These are phyloP conservation scores for Patella pellucida DNA, from an alignment of 2,888 invertebrate species.

Conservation along the genomic window DNA sequence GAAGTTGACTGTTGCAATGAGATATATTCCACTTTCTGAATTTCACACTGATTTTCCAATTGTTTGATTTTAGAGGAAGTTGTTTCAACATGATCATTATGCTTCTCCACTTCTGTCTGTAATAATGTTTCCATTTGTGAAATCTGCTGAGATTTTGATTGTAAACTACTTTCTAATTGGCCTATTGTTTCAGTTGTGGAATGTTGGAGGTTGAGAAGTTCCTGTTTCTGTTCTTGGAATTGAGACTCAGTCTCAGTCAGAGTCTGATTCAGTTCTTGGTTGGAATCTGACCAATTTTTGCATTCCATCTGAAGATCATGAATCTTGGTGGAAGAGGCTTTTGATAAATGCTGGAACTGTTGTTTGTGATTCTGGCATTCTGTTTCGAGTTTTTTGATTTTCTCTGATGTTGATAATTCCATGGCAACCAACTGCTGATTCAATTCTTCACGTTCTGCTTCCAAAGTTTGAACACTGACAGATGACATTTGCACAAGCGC, in stretches of 20 bases:
- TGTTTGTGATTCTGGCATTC: conserved; percentile 13
- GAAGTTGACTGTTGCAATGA: conserved; percentile 1
- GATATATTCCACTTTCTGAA: conserved; percentile 4
- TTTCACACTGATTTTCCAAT: neutral
- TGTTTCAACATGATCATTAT: too few species aligned
- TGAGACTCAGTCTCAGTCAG: neutral
- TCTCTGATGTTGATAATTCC: conserved; percentile 15
- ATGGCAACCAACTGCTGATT: conserved; percentile 29
- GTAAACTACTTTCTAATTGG: neutral
- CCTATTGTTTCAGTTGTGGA: neutral
- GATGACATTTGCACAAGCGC: conserved; percentile 20
- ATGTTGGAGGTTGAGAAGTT: neutral
- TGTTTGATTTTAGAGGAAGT: too few species aligned
- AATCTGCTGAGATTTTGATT: neutral
- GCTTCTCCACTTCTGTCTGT: neutral
- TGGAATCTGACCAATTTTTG: neutral
- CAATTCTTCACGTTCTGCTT: conserved; percentile 37
- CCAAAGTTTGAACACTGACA: conserved; percentile 33
- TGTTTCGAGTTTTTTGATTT: conserved; percentile 18
- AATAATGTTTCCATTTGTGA: neutral
- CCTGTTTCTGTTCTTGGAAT: neutral
- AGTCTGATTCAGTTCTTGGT: neutral
- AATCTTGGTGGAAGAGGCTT: neutral
- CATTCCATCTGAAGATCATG: neutral
- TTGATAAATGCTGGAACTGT: conserved; percentile 15